Conservation (phyloP, 2,113 vertebrate species). For the Calyptommatus sinebrachiatus region DNA sequence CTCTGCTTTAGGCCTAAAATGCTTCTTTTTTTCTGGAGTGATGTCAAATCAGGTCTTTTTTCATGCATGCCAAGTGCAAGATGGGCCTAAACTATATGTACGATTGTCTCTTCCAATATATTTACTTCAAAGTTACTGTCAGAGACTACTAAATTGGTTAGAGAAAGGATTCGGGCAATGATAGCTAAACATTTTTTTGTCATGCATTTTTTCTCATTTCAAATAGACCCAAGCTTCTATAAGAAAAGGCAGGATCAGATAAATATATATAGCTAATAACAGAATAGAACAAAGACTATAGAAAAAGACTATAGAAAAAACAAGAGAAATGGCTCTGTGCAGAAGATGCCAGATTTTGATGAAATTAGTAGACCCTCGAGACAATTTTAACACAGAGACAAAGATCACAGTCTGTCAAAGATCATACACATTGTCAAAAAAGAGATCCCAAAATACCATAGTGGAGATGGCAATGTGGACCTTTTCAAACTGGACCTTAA, state of each 20-base stretch:
- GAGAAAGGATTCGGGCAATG: neutral
- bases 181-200: neutral
- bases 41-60: conserved; percentile 7
- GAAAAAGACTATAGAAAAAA: neutral
- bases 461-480: too few species aligned
- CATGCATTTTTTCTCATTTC: neutral
- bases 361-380: neutral
- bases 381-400: neutral
- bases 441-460: too few species aligned
- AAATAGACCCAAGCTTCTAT: neutral
- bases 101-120: neutral
- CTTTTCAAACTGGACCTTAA: too few species aligned
- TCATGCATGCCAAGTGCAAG: conserved; percentile 9
- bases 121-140: neutral
- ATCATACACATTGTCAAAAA: neutral
- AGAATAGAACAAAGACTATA: neutral
- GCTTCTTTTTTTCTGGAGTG: neutral
- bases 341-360: neutral
- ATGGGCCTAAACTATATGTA: neutral
- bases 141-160: neutral
- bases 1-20: neutral
- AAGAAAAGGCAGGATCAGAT: neutral
- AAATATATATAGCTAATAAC: neutral
- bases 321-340: neutral
- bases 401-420: neutral